Evolutionary conservation across 2,797 vertebrate species (phyloP), one percentile per base, ranked within the genome.

Genomic region (Liparis tanakae): DNA sequence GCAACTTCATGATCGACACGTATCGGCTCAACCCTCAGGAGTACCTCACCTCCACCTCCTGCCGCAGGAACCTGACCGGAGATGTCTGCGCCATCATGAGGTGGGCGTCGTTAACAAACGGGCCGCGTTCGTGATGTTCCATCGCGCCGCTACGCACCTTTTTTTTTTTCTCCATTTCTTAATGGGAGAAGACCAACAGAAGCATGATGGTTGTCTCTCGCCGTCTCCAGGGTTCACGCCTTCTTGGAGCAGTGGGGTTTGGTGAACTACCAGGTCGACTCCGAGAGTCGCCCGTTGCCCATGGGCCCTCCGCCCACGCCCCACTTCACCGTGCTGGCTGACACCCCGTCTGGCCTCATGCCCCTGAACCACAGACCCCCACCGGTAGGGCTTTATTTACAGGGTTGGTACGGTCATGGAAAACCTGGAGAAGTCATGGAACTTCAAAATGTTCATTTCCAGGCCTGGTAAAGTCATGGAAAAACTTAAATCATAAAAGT

Each of bases 1-100:
- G 98, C 46, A 99, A 99, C 94, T 99, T 99, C 92, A 99, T 99
- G 96, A 99, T 99, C 0, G 98, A 99, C 90, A 99, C 98, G 0
- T 99, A 99, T 10, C 96, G 98, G 50, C 91, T 99, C 33, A 99
- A 99, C 88, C 98, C 98, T 1, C 97, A 99, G 87, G 98, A 99
- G 88, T 99, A 99, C 87, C 93, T 99, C 87, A 99, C 98, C 60
- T 98, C 97, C 91, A 99, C 98, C 0, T 98, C 97, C 79, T 99
- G 98, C 85, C 94, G 98, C 70, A 95, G 98, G 85, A 99, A 99
- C 83, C 85, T 99, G 66, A 98, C 98, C 0, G 98, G 98, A 18
- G 98, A 99, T 1, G 98, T 99, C 10, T 99, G 98, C 0, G 97
- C 98, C 0, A 97, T 99, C 72, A 99, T 99, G 97, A 98, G 98